phyloP scores from a whole-genome alignment of 92 coral and sea anemone genomes.

The Phenganax marumi region DNA sequence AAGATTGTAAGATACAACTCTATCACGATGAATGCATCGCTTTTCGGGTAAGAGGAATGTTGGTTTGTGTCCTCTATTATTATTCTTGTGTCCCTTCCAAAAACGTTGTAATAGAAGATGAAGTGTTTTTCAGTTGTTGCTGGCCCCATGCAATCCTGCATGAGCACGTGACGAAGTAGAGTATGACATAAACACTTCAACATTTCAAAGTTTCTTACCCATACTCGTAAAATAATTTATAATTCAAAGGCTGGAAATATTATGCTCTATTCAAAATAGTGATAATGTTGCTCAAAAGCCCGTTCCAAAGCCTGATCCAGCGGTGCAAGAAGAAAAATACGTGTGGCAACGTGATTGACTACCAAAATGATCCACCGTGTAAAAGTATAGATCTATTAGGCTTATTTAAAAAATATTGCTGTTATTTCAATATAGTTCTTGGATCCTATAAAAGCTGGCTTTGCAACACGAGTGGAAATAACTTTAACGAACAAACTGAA shows the following conservation, averaged over 20 bases:
- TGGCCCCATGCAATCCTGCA: too few species aligned
- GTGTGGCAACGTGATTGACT: too few species aligned
- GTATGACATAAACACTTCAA: too few species aligned
- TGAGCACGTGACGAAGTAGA: too few species aligned
- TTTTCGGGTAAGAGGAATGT: not conserved
- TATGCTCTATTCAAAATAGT: too few species aligned
- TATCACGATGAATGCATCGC: conserved; percentile 5
- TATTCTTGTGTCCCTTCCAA: not conserved
- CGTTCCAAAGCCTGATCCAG: too few species aligned
- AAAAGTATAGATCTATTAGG: not conserved
- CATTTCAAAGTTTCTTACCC: too few species aligned
- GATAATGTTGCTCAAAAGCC: too few species aligned
- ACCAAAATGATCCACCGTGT: not conserved
- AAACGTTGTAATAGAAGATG: not conserved
- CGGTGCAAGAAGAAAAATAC: too few species aligned
- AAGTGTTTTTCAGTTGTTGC: not conserved
- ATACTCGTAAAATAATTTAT: too few species aligned
- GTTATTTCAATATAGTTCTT: conserved; percentile 15
- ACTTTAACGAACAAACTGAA: conserved; percentile 69
- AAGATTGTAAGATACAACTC: conserved; percentile 9
- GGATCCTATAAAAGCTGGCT: conserved; percentile 24
- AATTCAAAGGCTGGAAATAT: too few species aligned
- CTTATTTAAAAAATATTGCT: not conserved
- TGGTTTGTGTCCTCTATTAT: not conserved
- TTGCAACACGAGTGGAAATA: conserved; percentile 15